Base-by-base conservation (phyloP, 1,140 invertebrate genomes). In the Oryctes rhinoceros region DNA sequence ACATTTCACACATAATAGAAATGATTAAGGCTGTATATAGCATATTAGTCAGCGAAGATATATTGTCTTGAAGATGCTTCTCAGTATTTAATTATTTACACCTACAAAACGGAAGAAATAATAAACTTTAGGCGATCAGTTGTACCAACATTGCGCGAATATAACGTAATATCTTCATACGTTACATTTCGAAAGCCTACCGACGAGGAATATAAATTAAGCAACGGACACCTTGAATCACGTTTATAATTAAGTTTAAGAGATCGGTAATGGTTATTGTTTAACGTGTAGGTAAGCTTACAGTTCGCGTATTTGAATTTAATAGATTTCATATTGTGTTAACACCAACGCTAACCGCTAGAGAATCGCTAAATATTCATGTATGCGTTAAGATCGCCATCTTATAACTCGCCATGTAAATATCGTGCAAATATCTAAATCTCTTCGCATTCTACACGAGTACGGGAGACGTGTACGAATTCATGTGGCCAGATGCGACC, bases 201-300 rank as follows among this genome's bases (percentile, higher is more conserved):
- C 18, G 24, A 4, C 65, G 20, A 67, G 5, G 65, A 67, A 67
- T 67, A 67, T 67, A 67, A 67, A 67, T 67, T 67, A 67, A 67
- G 18, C 5, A 67, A 67, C 24, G 65, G n/a, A 67, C 65, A 67
- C 65, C 7, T 67, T 67, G 30, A 67, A 67, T 67, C 65, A 67
- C 30, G 65, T 35, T 67, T 67, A 67, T 67, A 67, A 67, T 67
- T 67, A 67, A 67, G n/a, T 67, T 67, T 67, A 67, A 67, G 18
- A 67, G 65, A 67, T 67, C 65, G 20, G 65, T 67, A 67, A 67
- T 67, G 18, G 65, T 67, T 67, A 67, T 67, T 67, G 65, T 67
- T 35, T 20, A 20, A 35, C 6, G 65, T 67, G 65, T 67, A 67
- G 65, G 65, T 67, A 67, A 67, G 65, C 20, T 67, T 67, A 67